Evolutionary conservation across 2,797 vertebrate species (phyloP), one percentile per base, ranked within the genome.

Genomic region (Pogonophryne albipinna): DNA sequence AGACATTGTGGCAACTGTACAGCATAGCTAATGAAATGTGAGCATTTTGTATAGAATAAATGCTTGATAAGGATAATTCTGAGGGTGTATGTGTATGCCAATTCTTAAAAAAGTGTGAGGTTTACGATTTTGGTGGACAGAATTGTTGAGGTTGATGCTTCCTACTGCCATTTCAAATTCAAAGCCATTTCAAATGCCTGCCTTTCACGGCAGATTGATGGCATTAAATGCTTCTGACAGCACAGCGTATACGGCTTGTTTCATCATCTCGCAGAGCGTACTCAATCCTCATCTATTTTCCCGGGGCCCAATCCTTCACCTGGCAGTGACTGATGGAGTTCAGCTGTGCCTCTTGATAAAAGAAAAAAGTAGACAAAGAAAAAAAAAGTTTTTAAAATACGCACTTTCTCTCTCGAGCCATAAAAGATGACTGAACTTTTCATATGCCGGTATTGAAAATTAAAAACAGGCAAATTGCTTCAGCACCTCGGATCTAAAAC

Each of bases 281-380:
- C 66, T 76, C 67, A 57, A 23, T 56, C 68, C 60, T 72, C 80
- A 71, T 83, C 68, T 10, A 4, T 79, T 84, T 75, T 5, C 76
- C 34, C 15, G 15, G 3, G 19, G 5, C 51, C 57, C 56, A 60
- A 61, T 73, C 62, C 62, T 71, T 87, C 78, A 84, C 70, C 83
- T 87, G 77, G 80, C 81, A 87, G 74, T 88, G 82, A 86, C 80
- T 81, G 83, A 86, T 88, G 76, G 70, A 76, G 65, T 71, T 90
- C 84, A 85, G 85, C 56, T 77, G 41, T 74, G 74, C 51, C 67
- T 68, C 68, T 79, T 49, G 61, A 56, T 27, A 8, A 51, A 52
- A 78, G 60, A 34, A 49, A 19, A 17, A 13, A 17, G n/a, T 31
- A 34, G 42, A 34, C 12, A 27, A 31, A 47, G 42, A 13, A 52